Base-by-base conservation (phyloP, 2,888 invertebrate species). In the Acholoe squamosa region DNA sequence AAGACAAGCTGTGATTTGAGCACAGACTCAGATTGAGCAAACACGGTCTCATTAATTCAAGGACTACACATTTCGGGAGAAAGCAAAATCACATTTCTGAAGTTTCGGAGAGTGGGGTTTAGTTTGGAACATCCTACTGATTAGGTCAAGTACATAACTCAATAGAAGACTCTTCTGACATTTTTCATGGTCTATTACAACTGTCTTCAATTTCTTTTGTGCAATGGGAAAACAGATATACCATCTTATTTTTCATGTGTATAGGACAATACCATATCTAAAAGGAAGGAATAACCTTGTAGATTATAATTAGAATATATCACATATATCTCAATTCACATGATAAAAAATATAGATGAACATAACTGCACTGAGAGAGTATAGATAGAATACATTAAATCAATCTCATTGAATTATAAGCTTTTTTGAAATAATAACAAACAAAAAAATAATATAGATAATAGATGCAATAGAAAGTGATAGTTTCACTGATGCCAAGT, bases 11-110 rank as follows among this genome's bases (percentile, higher is more conserved):
- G 80, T 80, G 80, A 80, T 34, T 80, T 80, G 80, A 80, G 80
- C 80, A 80, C 80, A 71, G 71, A 80, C 80, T 80, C 80, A 80
- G 80, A 14, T 80, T 80, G 80, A 80, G 80, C 80, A 80, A 80
- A 33, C 19, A 33, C 12, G 80, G 43, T 43, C 80, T 43, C 34
- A 80, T 80, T 10, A 80, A 80, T 71, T 71, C 80, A 80, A 80
- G 80, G 43, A 5, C 43, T 80, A 34, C 80, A 33, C 22, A 76
- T 22, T 43, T 19, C 5, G 25, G 80, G 25, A 16, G 34, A 34
- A 80, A 33, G 16, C 34, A 33, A 76, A 33, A 80, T 34, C 16
- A 34, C 80, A 80, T 22, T 28, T 43, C 43, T 7, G 43, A 10
- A 7, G 3, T 43, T 7, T 43, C 3, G 10, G 43, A 43, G 10